These are phyloP conservation scores for Nyctibius bracteatus DNA, from an alignment of 2,113 vertebrate genomes.

Conservation along the genomic window DNA sequence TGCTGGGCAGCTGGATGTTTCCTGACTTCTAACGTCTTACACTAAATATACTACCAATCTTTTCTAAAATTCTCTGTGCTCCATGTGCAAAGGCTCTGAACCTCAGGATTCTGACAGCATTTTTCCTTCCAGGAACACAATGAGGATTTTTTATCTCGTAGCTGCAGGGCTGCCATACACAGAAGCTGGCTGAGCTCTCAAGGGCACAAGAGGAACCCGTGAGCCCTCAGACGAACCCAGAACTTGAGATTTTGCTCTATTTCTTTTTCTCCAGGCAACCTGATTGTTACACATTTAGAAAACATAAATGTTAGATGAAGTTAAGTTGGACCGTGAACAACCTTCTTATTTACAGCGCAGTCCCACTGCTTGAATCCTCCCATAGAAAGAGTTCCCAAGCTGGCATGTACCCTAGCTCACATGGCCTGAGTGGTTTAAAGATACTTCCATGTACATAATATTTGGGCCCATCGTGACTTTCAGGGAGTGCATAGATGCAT, in stretches of 20 bases:
- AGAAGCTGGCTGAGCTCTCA: not conserved
- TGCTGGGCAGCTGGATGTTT: not conserved
- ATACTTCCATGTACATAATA: not conserved
- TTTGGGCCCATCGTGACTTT: not conserved
- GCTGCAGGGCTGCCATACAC: not conserved
- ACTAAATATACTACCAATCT: not conserved
- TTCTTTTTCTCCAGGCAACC: not conserved
- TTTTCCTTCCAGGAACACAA: not conserved
- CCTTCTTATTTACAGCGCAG: not conserved
- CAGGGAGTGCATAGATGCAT: not conserved
- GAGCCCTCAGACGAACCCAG: not conserved
- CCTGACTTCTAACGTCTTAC: not conserved
- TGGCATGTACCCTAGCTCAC: not conserved
- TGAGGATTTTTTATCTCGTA: fast-evolving
- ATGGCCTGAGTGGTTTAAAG: not conserved
- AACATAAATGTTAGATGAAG: not conserved
- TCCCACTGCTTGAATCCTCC: not conserved
- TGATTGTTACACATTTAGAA: not conserved
- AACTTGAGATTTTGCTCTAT: not conserved
- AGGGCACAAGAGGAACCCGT: not conserved
- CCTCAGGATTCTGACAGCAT: not conserved
- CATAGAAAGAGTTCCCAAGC: not conserved
- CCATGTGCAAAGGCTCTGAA: not conserved
- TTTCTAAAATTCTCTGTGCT: not conserved
- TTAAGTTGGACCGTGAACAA: not conserved